Evolutionary conservation across 2,113 vertebrate genomes (phyloP).

Genomic region (Mobula hypostoma): DNA sequence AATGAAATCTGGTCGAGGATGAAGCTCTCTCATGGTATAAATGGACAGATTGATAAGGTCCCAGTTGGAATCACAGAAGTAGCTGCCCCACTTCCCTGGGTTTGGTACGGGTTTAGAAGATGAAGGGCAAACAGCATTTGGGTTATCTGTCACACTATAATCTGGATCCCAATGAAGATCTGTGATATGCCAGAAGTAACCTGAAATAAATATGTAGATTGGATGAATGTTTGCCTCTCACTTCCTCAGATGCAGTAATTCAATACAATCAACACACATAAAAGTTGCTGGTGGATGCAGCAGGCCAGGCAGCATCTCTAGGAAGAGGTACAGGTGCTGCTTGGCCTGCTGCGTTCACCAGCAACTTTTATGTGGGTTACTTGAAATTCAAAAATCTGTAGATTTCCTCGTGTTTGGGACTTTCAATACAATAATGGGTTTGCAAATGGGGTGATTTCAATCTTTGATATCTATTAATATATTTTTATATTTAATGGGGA

Average conservation of each 20-base stretch:
- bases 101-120: conserved; percentile 53
- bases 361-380: no score
- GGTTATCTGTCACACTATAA: conserved; percentile 55
- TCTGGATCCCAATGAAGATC: conserved; percentile 80
- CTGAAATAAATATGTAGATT: conserved; percentile 45
- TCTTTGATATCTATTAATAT: no score
- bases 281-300: no score
- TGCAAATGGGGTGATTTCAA: no score
- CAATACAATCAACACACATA: no score
- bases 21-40: conserved; percentile 66
- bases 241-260: neutral
- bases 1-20: conserved; percentile 77
- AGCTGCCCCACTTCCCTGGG: conserved; percentile 73
- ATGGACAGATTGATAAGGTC: conserved; percentile 67
- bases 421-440: neutral
- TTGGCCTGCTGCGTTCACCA: no score
- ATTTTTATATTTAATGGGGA: no score
- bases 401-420: no score
- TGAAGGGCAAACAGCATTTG: conserved; percentile 66
- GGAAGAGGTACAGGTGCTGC: no score
- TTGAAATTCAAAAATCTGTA: no score
- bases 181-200: conserved; percentile 83
- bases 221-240: neutral
- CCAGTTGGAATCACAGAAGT: conserved; percentile 81
- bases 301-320: no score